Percentiles rank a stretch among this genome's conserved stretches.
phyloP scores from a whole-genome alignment of 2,888 invertebrate genomes.

The Phortica okadai region DNA sequence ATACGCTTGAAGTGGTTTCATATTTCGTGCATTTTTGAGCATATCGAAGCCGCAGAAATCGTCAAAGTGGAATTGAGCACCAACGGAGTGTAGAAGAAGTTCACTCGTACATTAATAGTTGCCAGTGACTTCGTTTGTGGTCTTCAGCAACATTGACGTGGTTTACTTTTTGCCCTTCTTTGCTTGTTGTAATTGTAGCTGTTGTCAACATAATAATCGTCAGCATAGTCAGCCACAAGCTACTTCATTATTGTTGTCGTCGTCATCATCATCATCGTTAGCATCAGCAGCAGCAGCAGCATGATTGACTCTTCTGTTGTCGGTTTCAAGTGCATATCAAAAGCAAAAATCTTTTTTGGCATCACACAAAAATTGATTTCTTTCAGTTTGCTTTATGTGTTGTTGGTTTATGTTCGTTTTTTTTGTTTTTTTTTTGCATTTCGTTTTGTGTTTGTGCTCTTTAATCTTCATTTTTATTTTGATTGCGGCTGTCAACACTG shows the following conservation, averaged over 20 bases:
- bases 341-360: slow-evolving; percentile 31
- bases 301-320: slow-evolving; percentile 29
- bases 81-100: not conserved
- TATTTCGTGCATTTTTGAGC: slow-evolving; percentile 22
- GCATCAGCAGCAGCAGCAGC: not conserved
- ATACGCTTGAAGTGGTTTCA: slow-evolving; percentile 37
- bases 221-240: not conserved
- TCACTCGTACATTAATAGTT: slow-evolving; percentile 4
- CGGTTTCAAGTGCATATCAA: slow-evolving; percentile 24
- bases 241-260: not conserved
- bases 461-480: slow-evolving; percentile 49
- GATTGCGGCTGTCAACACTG: slow-evolving; percentile 64
- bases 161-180: not conserved
- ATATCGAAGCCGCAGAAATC: slow-evolving; percentile 1
- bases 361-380: slow-evolving; percentile 37
- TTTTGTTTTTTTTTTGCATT: slow-evolving; percentile 6
- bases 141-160: not conserved
- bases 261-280: not conserved
- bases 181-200: not conserved
- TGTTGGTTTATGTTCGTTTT: not conserved
- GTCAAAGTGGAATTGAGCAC: not conserved
- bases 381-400: not conserved
- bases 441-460: slow-evolving; percentile 38
- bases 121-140: slow-evolving; percentile 7
- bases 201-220: not conserved